These are phyloP conservation scores for Hyles euphorbiae DNA, from an alignment of 1,140 invertebrate genomes.

Conservation along the genomic window DNA sequence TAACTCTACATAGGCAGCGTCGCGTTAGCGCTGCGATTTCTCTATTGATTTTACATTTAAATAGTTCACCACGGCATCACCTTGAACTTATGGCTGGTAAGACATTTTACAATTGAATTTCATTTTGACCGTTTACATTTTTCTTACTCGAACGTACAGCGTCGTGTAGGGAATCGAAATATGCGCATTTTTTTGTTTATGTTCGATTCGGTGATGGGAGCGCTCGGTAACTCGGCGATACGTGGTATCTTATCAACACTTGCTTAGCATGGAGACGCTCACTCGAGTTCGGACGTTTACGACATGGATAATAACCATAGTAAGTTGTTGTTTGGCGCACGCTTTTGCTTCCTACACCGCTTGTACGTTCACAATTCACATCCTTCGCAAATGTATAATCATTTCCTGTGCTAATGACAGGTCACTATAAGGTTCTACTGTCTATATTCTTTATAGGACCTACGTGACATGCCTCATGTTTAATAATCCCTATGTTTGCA, in stretches of 20 bases:
- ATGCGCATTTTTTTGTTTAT: neutral
- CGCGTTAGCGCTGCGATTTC: slow-evolving; percentile 54
- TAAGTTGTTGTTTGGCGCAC: too few species aligned
- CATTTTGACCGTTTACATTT: neutral
- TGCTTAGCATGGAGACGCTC: slow-evolving; percentile 23
- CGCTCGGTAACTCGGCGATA: slow-evolving; percentile 8
- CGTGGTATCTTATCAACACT: slow-evolving; percentile 32
- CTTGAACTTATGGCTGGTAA: slow-evolving; percentile 71
- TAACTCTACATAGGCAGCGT: slow-evolving; percentile 44
- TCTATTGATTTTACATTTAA: slow-evolving; percentile 66
- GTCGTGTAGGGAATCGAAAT: neutral
- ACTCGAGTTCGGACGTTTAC: slow-evolving; percentile 19
- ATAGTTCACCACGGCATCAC: slow-evolving; percentile 46
- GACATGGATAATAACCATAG: slow-evolving; percentile 52
- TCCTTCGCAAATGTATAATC: too few species aligned
- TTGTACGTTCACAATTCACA: too few species aligned
- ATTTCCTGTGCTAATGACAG: too few species aligned
- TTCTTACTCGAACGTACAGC: too few species aligned
- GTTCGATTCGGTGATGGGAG: slow-evolving; percentile 1
- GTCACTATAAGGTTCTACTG: too few species aligned
- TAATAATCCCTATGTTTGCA: too few species aligned
- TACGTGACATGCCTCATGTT: too few species aligned
- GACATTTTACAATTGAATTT: slow-evolving; percentile 28
- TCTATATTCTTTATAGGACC: too few species aligned
- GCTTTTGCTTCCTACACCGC: too few species aligned